Percentiles rank a stretch among this genome's conserved stretches.
Evolutionary conservation across 2,113 vertebrate species (phyloP).

Genomic region (Amblyopsis rosae): DNA sequence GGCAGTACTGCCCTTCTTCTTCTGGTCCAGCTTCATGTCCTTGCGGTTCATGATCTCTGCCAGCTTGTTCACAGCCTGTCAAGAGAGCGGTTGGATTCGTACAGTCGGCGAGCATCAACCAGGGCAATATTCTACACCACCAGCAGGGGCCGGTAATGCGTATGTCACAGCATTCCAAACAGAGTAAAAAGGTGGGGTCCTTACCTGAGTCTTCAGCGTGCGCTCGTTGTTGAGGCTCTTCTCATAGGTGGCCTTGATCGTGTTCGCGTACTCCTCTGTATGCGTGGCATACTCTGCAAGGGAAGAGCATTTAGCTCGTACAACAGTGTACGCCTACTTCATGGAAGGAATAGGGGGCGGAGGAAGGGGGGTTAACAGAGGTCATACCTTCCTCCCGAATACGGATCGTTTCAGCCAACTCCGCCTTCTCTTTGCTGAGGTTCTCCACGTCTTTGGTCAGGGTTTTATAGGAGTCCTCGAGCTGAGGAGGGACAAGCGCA

Average conservation of each 20-base stretch:
- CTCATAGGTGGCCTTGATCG: slow-evolving; percentile 85
- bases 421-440: slow-evolving; percentile 90
- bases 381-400: slow-evolving; percentile 84
- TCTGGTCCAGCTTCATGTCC: slow-evolving; percentile 96
- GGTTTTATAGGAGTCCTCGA: slow-evolving; percentile 91
- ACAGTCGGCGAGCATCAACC: not conserved
- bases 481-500: slow-evolving; percentile 68
- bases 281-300: slow-evolving; percentile 79
- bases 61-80: slow-evolving; percentile 96
- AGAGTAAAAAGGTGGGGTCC: not conserved
- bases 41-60: slow-evolving; percentile 99
- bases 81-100: not conserved
- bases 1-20: slow-evolving; percentile 93
- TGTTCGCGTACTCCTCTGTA: slow-evolving; percentile 85
- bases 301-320: slow-evolving; percentile 17
- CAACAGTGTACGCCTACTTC: not conserved
- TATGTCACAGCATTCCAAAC: not conserved
- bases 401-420: slow-evolving; percentile 83
- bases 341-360: not conserved
- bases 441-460: slow-evolving; percentile 93
- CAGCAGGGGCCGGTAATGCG: not conserved
- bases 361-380: not conserved
- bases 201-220: slow-evolving; percentile 96
- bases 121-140: not conserved
- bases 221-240: slow-evolving; percentile 89